A percentile compares a stretch with the other conserved stretches of the same genome.
phyloP scores from a whole-genome alignment of 2,113 vertebrate species.

The Pterocles orientalis region DNA sequence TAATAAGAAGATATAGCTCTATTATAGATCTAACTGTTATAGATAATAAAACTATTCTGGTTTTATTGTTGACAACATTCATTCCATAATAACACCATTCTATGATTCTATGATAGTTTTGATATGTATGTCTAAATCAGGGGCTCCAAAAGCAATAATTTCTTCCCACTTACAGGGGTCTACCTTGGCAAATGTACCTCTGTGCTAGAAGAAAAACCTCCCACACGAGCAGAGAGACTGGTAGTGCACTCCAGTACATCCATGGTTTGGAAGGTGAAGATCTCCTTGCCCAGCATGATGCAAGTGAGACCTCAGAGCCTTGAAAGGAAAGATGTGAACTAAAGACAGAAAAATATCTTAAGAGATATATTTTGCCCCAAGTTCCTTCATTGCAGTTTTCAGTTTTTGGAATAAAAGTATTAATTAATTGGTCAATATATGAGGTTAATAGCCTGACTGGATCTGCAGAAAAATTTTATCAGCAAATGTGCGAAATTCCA shows the following conservation, averaged over 20 bases:
- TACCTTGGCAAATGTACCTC: accelerated
- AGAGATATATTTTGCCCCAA: not conserved
- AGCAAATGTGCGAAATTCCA: not conserved
- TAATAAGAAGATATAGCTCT: not conserved
- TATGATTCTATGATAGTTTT: not conserved
- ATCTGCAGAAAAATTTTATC: not conserved
- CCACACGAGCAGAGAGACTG: not conserved
- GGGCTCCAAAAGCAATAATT: not conserved
- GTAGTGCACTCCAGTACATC: not conserved
- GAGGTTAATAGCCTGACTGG: not conserved
- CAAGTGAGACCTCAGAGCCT: not conserved
- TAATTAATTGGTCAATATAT: not conserved
- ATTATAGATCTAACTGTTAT: too few relatives aligned
- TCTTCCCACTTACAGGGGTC: accelerated
- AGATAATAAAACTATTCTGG: not conserved
- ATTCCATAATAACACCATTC: not conserved
- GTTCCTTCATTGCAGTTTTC: not conserved
- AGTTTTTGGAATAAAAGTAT: not conserved
- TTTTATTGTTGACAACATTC: not conserved
- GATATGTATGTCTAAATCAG: accelerated
- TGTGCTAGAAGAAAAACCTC: not conserved
- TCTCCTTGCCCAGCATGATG: not conserved
- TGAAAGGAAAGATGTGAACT: not conserved
- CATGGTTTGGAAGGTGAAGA: not conserved
- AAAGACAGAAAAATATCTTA: not conserved